phyloP scores from a whole-genome alignment of 1,140 invertebrate species.

The Elysia chlorotica region DNA sequence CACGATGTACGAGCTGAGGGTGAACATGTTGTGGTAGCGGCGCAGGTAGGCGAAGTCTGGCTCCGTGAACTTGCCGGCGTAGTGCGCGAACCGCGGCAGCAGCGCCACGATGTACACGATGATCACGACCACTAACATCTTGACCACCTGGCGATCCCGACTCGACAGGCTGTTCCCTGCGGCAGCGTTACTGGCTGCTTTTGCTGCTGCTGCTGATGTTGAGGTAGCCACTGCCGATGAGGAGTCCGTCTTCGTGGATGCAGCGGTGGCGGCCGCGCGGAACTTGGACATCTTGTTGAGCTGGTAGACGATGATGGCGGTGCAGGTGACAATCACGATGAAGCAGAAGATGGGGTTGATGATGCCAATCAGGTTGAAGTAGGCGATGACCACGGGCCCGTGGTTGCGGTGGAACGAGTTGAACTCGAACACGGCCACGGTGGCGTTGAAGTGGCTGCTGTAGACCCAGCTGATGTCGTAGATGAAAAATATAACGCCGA shows the following conservation, averaged over 20 bases:
- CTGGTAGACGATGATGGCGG: background rate
- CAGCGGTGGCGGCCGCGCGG: background rate
- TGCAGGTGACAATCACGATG: background rate
- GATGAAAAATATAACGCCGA: background rate
- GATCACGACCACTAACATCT: constrained; percentile 10
- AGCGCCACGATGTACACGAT: background rate
- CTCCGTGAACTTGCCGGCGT: constrained; percentile 1
- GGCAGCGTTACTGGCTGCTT: background rate
- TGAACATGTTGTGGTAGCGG: background rate
- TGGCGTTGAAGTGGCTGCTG: background rate
- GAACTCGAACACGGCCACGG: background rate
- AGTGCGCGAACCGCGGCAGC: background rate
- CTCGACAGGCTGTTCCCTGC: background rate
- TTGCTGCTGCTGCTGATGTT: no score
- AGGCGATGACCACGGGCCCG: background rate
- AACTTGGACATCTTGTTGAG: background rate
- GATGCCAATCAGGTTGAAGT: background rate
- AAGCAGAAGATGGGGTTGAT: constrained; percentile 1
- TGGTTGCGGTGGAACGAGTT: background rate
- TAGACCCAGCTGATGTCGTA: background rate
- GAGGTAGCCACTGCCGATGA: no score
- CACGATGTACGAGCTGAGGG: background rate
- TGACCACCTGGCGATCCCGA: background rate
- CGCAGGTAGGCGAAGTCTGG: background rate
- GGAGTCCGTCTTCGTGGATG: background rate